Base-by-base conservation (phyloP, 2,797 vertebrate species). In the Graptemys geographica region DNA sequence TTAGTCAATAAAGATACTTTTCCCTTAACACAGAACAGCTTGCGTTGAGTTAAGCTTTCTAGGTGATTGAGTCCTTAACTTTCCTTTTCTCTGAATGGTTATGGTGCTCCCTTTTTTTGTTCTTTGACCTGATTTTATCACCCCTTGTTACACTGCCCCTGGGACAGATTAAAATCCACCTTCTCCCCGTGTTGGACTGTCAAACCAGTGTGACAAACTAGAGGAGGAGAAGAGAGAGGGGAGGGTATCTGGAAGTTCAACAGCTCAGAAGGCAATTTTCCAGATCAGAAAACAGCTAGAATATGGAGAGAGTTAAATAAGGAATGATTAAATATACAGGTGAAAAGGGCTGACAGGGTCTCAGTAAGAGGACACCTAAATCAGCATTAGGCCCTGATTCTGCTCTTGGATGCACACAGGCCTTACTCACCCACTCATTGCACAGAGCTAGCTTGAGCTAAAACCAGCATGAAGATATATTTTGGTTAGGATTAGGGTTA, bases 51-150 rank as follows among this genome's bases (percentile, higher is more conserved):
- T 81, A 56, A 9, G 2, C 11, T 11, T 84, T 2, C 79, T 89
- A 81, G 78, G 41, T 89, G 6, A 18, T 27, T 52, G 87, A 89
- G 79, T 69, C n/a, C 87, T 72, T 52, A 80, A 19, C 27, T 79
- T 69, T 37, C 62, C 62, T 95, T 86, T 90, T n/a, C 5, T 89
- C 15, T 41, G 56, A 25, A 84, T 27, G 13, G 9, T 7, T 44
- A 1, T 84, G 16, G 33, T 27, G 49, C 74, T 90, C 78, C 72
- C 47, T 74, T 79, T 79, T 47, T 79, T 84, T 88, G 10, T 87
- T 7, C 74, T 1, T 0, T 37, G 56, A 55, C 74, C 47, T 52
- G 1, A 65, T 78, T 0, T 0, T 78, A 31, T 74, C 65, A 10
- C 11, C 44, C 83, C 79, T 86, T 55, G 10, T 13, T 88, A 51